Evolutionary conservation across 2,888 invertebrate species (phyloP), one percentile per base, ranked within the genome.

Genomic region (Corythucha ciliata): DNA sequence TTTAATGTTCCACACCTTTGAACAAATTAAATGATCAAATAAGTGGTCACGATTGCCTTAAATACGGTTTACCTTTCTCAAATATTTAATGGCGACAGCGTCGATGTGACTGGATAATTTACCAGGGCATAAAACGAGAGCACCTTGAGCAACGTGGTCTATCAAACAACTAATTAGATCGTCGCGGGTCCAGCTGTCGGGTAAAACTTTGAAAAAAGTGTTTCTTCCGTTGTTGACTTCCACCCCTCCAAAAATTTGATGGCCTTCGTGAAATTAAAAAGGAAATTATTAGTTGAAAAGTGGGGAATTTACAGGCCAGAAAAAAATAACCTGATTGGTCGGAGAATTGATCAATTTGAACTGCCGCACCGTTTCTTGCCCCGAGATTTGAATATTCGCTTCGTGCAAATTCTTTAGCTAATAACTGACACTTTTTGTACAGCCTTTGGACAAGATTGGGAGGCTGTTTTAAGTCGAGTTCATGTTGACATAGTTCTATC

Each of bases 361-460:
- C 52, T 7, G 47, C 42, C 26, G 49, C 49, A 8, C 52, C 54
- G 1, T 36, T 25, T 8, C 45, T 33, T n/a, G n/a, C n/a, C 2
- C 57, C 57, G 10, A 57, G 49, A 39, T 55, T 57, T 10, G 49
- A 54, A 22, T 53, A 47, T 33, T 54, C 54, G 26, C 53, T 41
- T 21, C 37, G 33, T 24, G 52, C 49, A 26, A 48, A 57, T 18
- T 50, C 48, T 14, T 40, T 37, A 7, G 50, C 25, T 5, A 57
- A 18, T 32, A 50, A 39, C n/a, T 48, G 46, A 37, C 57, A 57
- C 26, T 55, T 57, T 18, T 42, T 53, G 39, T 54, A 57, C 14
- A 57, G 16, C 7, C 47, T 33, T 1, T 46, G 49, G 4, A 57
- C 54, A 3, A 34, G 36, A 10, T n/a, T n/a, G n/a, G n/a, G 24